Evolutionary conservation across 2,888 invertebrate species (phyloP), one percentile per base, ranked within the genome.

Genomic region (Drosophila mulleri): DNA sequence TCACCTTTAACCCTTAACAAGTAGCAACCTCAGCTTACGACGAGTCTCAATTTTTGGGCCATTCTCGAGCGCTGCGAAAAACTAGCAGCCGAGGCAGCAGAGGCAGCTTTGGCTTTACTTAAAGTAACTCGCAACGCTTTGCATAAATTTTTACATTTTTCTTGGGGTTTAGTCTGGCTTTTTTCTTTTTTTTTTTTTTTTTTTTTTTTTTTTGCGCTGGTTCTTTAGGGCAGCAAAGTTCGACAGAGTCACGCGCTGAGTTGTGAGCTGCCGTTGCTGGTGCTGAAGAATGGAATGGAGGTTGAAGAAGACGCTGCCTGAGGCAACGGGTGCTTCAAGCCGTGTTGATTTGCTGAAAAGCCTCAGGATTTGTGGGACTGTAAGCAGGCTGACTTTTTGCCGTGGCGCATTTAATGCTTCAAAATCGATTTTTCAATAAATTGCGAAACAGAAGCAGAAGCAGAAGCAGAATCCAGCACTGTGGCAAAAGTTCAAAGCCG

Each of bases 401-500:
- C 53, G 23, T 64, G 53, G 41, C 84, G 65, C 80, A 82, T 82
- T 84, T 89, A 81, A 84, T 85, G 79, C 88, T 78, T 65, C 47
- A 72, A 71, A 88, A 87, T 89, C 90, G 86, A 87, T 87, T 87
- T 87, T 88, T 83, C 89, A 86, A 86, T 86, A 89, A 89, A 89
- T 89, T 89, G 58, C 66, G 50, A 73, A 61, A 50, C 48, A 65
- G 41, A 44, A 44, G 48, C n/a, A 29, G 50, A 26, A 18, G 59
- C 32, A 20, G 39, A 18, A n/a, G 20, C 50, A 35, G 53, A 45
- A 32, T 9, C 32, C 32, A 9, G 32, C 32, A 32, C 32, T 32
- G 32, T 23, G 23, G 61, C 66, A 72, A 85, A 83, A 86, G 83
- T 83, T 88, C 75, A 83, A 87, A 88, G 83, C 86, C 83, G 68